These are phyloP conservation scores for Halocynthia roretzi DNA, from an alignment of 23 tunicate species.

Conservation along the genomic window DNA sequence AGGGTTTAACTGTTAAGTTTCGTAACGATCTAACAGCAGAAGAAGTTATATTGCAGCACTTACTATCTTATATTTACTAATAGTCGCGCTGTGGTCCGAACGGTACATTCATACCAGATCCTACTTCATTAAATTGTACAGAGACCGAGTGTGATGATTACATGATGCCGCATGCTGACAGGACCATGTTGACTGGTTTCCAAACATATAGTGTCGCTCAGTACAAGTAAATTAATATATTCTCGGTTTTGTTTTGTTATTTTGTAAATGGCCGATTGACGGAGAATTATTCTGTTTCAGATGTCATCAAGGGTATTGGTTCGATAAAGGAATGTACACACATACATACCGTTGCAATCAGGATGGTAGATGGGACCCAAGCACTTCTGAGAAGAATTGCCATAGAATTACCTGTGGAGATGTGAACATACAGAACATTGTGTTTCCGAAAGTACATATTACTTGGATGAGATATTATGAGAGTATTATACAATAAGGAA, in stretches of 20 bases:
- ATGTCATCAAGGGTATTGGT: constrained; percentile 37
- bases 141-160: constrained; percentile 17
- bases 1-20: too few relatives aligned
- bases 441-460: too few relatives aligned
- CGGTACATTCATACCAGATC: constrained; percentile 41
- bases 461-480: too few relatives aligned
- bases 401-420: too few relatives aligned
- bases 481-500: too few relatives aligned
- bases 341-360: constrained; percentile 26
- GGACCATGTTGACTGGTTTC: constrained; percentile 1
- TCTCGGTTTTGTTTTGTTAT: background rate
- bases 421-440: too few relatives aligned
- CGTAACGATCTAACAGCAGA: too few relatives aligned
- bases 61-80: background rate
- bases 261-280: background rate
- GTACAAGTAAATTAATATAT: constrained; percentile 11
- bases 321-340: constrained; percentile 1
- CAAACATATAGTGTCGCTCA: constrained; percentile 6
- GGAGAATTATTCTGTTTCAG: background rate
- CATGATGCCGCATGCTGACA: constrained; percentile 31
- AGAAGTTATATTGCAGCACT: too few relatives aligned
- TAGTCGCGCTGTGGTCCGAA: background rate
- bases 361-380: constrained; percentile 58
- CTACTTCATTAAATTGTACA: constrained; percentile 20
- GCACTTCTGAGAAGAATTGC: constrained; percentile 1